Evolutionary conservation across 1,140 invertebrate species (phyloP), one percentile per base, ranked within the genome.

Genomic region (Littorina saxatilis): DNA sequence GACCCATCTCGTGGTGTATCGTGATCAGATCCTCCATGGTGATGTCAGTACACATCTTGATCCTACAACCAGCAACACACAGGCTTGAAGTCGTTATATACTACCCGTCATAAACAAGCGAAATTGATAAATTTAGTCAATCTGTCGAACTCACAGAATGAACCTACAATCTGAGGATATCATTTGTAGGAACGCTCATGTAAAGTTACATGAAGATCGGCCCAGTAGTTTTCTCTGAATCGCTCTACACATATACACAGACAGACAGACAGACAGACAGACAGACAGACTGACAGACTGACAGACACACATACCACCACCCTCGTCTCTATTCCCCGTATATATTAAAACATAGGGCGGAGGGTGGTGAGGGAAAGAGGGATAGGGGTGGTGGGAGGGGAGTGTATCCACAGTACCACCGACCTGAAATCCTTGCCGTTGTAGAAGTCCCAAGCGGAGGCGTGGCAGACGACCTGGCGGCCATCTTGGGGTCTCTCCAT

Each of bases 381-480:
- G 43, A 47, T 9, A 47, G 43, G 17, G 43, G 43, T 5, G 7
- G 43, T 5, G 43, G 43, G 7, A n/a, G 17, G 17, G 43, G 43
- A 47, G 43, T 47, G 43, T 5, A 47, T 17, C 5, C 43, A 17
- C 7, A 47, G 7, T 47, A 17, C 43, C 43, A 47, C 43, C 17
- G 43, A 95, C 95, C 95, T 94, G 86, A 94, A 95, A 89, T 96
- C 97, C 83, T 96, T 93, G 74, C 95, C 93, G 89, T 98, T 97
- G 90, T 96, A 97, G 91, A 98, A 98, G 91, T 98, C 97, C 97
- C 97, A 98, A 1, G 97, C 97, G 95, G 98, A 96, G 0, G 97
- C 96, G 88, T 98, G 97, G 87, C 97, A 98, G 5, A 97, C 95
- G 7, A 94, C 91, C 11, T 90, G 85, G 0, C 95, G 92, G 29